phyloP scores from a whole-genome alignment of 2,797 vertebrate genomes.

The Melanotaenia boesemani region DNA sequence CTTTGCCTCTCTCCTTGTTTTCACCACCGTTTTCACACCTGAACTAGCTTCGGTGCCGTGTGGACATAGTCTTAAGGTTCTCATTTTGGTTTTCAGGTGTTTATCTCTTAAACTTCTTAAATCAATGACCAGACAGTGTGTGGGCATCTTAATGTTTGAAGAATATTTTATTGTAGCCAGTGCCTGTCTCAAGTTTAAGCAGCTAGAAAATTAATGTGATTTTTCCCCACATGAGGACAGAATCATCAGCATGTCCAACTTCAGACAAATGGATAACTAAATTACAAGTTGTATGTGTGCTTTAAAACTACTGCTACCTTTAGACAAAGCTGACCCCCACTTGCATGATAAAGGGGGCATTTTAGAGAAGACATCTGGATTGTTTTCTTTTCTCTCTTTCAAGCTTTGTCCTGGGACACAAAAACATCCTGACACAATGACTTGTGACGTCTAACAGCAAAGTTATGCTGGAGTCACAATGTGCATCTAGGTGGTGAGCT shows the following conservation, averaged over 20 bases:
- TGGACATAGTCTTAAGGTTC: no score
- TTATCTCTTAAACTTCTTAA: not conserved
- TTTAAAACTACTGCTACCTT: conserved; percentile 40
- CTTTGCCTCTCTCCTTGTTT: no score
- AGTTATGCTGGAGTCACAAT: conserved; percentile 77
- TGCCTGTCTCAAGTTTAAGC: no score
- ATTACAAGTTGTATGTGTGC: conserved; percentile 71
- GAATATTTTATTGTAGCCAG: conserved; percentile 42
- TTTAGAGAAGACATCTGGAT: conserved; percentile 70
- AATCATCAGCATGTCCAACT: conserved; percentile 18
- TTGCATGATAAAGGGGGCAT: conserved; percentile 69
- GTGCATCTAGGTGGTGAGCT: conserved; percentile 64
- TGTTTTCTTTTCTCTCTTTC: conserved; percentile 73
- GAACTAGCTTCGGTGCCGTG: no score
- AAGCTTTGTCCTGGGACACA: conserved; percentile 76
- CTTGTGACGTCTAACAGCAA: conserved; percentile 67
- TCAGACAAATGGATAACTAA: conserved; percentile 45
- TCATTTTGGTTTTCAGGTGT: not conserved
- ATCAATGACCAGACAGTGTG: conserved; percentile 19
- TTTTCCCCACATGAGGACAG: conserved; percentile 20
- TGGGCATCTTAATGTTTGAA: conserved; percentile 42
- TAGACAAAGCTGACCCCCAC: conserved; percentile 63
- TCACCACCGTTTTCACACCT: no score
- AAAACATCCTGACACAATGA: conserved; percentile 73
- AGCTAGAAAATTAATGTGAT: no score